These are phyloP conservation scores for Teleopsis dalmanni DNA, from an alignment of 1,140 invertebrate species.

Conservation along the genomic window DNA sequence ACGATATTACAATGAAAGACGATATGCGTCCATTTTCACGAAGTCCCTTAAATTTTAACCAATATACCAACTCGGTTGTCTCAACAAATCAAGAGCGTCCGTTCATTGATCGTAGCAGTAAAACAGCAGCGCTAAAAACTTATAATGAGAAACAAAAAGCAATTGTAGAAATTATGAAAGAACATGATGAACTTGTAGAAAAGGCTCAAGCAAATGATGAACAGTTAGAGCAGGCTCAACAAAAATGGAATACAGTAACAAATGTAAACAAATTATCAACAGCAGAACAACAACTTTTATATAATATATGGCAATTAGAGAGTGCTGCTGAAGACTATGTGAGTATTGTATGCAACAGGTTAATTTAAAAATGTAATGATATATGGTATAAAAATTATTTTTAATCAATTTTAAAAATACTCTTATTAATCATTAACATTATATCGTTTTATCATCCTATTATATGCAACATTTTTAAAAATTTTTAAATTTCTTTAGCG, in stretches of 20 bases:
- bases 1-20: constrained; percentile 43
- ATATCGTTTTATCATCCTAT: too few relatives aligned
- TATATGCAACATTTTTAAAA: background rate
- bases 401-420: background rate
- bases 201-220: constrained; percentile 51
- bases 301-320: constrained; percentile 53
- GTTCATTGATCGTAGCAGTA: constrained; percentile 49
- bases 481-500: constrained; percentile 32
- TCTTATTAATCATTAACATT: background rate
- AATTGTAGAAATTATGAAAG: constrained; percentile 48
- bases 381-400: background rate
- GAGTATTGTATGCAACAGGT: constrained; percentile 19
- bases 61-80: background rate
- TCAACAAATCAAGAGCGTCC: constrained; percentile 25
- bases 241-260: constrained; percentile 22
- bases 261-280: constrained; percentile 47
- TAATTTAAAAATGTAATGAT: background rate
- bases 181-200: constrained; percentile 51
- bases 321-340: constrained; percentile 52
- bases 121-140: constrained; percentile 48
- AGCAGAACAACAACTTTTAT: constrained; percentile 49
- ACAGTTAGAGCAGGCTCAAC: constrained; percentile 45
- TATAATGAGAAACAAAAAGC: constrained; percentile 45
- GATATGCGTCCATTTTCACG: constrained; percentile 13
- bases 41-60: constrained; percentile 10